Evolutionary conservation across 2,113 vertebrate genomes (phyloP), one percentile per base, ranked within the genome.

Genomic region (Pteronura brasiliensis): DNA sequence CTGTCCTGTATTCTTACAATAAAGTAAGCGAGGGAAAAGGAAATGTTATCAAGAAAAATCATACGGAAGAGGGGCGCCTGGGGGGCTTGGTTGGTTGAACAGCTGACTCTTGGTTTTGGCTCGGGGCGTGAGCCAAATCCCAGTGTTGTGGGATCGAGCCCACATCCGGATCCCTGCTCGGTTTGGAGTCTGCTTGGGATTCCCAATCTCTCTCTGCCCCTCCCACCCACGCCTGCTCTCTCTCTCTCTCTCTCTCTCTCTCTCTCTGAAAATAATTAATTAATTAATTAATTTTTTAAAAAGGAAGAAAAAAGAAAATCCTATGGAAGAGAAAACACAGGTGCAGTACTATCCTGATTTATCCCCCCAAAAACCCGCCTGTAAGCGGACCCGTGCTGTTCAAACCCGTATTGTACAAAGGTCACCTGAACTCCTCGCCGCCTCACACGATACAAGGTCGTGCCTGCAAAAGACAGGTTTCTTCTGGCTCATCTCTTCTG

Each of bases 121-220:
- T n/a, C 7, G 1, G 18, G 34, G 20, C 25, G 2, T 29, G 25
- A n/a, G n/a, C n/a, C n/a, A n/a, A n/a, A 74, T 74, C 39, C 44
- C 39, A 15, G 13, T 2, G 39, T 74, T 6, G 3, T 74, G 72
- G 13, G 39, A 44, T 76, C 3, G 6, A 74, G 39, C 39, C 39
- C 1, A 1, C 0, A 6, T 27, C 39, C 0, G 6, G 23, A 23
- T 74, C 39, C 23, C 21, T 4, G 39, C 39, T 74, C 6, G 13
- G 39, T 25, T 27, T 12, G 39, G 71, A 42, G 39, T 42, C 71
- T 42, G 39, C 71, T 74, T 74, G 5, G 23, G 71, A 74, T 74
- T 42, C 13, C 23, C 39, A 15, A 15, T 42, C n/a, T 71, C 67
- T 21, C 69, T 71, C 20, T 72, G n/a, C n/a, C 69, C n/a, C 7